Conservation (phyloP, 2,888 invertebrate species). For the Caenorhabditis sp. region DNA sequence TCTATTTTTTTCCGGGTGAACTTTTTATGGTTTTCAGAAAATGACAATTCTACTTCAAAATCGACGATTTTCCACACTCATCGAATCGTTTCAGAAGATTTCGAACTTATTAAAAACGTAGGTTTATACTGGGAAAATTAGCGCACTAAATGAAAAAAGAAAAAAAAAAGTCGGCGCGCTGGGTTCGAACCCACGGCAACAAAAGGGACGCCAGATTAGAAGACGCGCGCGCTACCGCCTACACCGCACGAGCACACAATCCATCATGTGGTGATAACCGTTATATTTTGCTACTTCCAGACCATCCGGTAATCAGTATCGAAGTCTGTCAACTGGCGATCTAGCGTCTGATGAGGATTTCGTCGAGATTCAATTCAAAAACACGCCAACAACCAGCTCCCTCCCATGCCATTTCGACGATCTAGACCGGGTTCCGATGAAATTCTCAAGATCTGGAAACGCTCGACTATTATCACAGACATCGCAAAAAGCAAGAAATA, state of each 20-base stretch:
- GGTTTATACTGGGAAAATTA: background rate
- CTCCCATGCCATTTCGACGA: constrained; percentile 49
- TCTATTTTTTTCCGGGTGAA: background rate
- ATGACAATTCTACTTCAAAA: constrained; percentile 27
- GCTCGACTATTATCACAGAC: constrained; percentile 33
- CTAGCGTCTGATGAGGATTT: constrained; percentile 23
- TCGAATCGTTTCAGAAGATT: constrained; percentile 6
- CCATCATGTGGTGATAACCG: no score
- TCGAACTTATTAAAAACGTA: background rate
- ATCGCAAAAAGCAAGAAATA: constrained; percentile 18
- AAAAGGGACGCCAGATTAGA: no score
- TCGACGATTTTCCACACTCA: constrained; percentile 22
- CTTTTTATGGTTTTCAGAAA: background rate
- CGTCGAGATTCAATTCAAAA: constrained; percentile 39
- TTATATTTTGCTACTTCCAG: no score
- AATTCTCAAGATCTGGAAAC: constrained; percentile 20
- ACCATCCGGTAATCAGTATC: constrained; percentile 18
- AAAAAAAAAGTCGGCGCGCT: no score
- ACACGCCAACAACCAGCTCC: constrained; percentile 28
- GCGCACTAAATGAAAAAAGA: background rate
- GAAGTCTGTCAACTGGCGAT: constrained; percentile 48
- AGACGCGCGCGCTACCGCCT: no score
- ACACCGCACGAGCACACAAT: no score
- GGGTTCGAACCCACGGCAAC: no score
- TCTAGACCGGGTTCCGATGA: constrained; percentile 48